phyloP scores from a whole-genome alignment of 2,113 vertebrate species.

The Mirza zaza region DNA sequence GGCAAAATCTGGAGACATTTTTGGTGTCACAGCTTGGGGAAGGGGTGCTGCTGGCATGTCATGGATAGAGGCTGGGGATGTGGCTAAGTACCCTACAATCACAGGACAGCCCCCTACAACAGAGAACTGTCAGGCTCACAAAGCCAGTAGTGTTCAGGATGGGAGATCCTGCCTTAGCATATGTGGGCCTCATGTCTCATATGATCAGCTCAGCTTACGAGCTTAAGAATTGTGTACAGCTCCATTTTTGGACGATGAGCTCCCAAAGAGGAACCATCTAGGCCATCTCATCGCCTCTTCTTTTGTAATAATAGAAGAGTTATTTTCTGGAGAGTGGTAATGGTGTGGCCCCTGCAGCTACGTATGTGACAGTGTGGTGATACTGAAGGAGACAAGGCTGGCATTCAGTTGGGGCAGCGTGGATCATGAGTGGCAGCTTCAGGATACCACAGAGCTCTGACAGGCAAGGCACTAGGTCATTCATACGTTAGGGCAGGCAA shows the following conservation, averaged over 20 bases:
- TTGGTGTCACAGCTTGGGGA: background rate
- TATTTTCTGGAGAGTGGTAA: background rate
- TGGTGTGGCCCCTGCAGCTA: background rate
- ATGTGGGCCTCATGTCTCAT: background rate
- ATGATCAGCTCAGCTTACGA: background rate
- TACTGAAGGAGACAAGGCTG: no score
- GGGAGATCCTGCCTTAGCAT: background rate
- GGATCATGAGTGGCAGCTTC: fast-evolving
- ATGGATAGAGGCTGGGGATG: background rate
- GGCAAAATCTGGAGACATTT: background rate
- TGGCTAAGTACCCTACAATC: background rate
- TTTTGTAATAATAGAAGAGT: background rate
- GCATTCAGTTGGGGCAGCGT: no score
- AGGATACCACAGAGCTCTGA: background rate
- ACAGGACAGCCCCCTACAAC: background rate
- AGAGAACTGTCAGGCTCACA: background rate
- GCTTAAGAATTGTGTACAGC: background rate
- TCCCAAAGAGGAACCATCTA: background rate
- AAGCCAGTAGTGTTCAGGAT: background rate
- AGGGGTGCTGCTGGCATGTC: background rate
- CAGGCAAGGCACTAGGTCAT: background rate
- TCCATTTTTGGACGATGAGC: background rate
- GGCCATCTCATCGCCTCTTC: background rate
- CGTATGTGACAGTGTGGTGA: background rate
- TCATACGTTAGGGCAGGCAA: background rate